phyloP scores from a whole-genome alignment of 2,888 invertebrate species.

The Pachydiplax longipennis region DNA sequence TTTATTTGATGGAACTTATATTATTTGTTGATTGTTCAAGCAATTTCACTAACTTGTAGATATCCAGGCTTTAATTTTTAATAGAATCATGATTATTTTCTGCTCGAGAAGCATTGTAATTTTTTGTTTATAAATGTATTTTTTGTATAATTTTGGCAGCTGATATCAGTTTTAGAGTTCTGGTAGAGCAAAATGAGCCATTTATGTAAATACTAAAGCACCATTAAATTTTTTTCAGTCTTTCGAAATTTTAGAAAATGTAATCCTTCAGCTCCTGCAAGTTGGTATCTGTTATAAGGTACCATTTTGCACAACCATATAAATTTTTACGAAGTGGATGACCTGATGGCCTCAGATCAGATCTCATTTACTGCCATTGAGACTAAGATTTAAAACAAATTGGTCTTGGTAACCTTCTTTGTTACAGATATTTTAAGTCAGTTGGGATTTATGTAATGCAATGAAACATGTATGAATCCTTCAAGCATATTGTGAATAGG shows the following conservation, averaged over 20 bases:
- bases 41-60: constrained; percentile 36
- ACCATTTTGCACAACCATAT: constrained; percentile 9
- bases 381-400: constrained; percentile 25
- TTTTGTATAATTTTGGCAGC: constrained; percentile 44
- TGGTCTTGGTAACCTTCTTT: constrained; percentile 40
- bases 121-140: constrained; percentile 41
- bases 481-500: constrained; percentile 38
- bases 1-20: background rate
- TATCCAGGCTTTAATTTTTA: constrained; percentile 24
- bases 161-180: constrained; percentile 29
- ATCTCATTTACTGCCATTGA: constrained; percentile 42
- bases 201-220: constrained; percentile 33
- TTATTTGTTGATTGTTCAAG: constrained; percentile 9
- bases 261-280: constrained; percentile 24
- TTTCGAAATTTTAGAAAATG: constrained; percentile 11
- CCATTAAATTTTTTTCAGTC: constrained; percentile 36
- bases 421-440: constrained; percentile 38
- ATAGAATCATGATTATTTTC: background rate
- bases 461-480: constrained; percentile 43
- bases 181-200: constrained; percentile 7
- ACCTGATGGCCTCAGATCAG: constrained; percentile 42
- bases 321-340: constrained; percentile 34
- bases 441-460: constrained; percentile 34
- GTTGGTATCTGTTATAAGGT: constrained; percentile 41
- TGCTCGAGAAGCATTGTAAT: constrained; percentile 33